Evolutionary conservation across 2,797 vertebrate species (phyloP), one percentile per base, ranked within the genome.

Genomic region (Brachyrhaphis roseni): DNA sequence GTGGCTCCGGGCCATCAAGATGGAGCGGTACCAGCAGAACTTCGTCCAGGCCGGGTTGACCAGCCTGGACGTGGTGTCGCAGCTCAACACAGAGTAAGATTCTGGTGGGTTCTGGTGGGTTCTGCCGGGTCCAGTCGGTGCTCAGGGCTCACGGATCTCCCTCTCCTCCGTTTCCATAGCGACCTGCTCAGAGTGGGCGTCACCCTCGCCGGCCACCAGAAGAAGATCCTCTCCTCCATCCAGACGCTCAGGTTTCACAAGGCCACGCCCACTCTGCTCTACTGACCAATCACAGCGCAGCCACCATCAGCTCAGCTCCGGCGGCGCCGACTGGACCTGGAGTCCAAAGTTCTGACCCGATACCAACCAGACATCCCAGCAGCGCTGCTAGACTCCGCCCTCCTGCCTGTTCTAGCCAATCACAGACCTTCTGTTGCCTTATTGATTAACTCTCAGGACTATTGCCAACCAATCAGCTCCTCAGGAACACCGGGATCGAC

Each of bases 201-300:
- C 82, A 97, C 97, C 13, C 92, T 97, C 31, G 96, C 96, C 0
- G 96, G 97, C 2, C 97, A 97, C 86, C 97, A 97, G 87, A 97
- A 97, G 95, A 97, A 97, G 73, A 97, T 97, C 66, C 92, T 97
- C n/a, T 95, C 96, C 78, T 97, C 97, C 75, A 92, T 97, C 68
- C 95, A 97, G 88, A 96, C 95, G 4, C 96, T 97, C 87, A 95
- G 92, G 77, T 91, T 92, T 84, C 95, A 95, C 82, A 96, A 96
- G 77, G 80, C 88, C 78, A 92, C 90, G 0, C 91, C 92, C 81
- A 86, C 94, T 1, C 74, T 94, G 5, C 93, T 95, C 53, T 97
- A 94, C 93, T 97, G 95, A 97, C 87, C 88, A 91, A 80, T 83
- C 74, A 55, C 64, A 81, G 55, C 46, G 16, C 41, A 1, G 5